A percentile compares a stretch with the other conserved stretches of the same genome.
These are phyloP conservation scores for Micrastur ruficollis DNA, from an alignment of 2,797 vertebrate species.

Conservation along the genomic window DNA sequence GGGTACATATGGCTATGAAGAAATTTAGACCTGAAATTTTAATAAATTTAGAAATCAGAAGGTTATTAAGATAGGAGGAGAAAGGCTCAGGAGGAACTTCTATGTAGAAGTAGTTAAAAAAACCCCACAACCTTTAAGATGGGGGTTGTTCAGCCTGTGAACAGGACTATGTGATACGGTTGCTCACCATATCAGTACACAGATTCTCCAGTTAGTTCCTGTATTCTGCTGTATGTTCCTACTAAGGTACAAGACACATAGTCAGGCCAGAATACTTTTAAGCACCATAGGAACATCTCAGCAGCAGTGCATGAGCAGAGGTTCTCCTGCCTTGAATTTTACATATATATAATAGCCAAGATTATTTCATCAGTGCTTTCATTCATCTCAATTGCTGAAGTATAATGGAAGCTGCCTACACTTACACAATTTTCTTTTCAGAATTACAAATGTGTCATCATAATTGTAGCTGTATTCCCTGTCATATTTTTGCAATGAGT, in stretches of 20 bases:
- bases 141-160: background rate
- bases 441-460: background rate
- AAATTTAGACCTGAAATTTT: background rate
- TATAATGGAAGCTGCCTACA: slow-evolving; percentile 11
- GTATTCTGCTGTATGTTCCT: background rate
- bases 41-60: background rate
- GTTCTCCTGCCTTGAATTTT: background rate
- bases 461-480: background rate
- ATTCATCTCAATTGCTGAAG: slow-evolving; percentile 7
- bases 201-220: background rate
- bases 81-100: background rate
- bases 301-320: background rate
- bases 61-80: background rate
- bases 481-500: background rate
- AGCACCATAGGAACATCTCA: background rate
- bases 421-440: slow-evolving; percentile 4
- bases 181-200: rapidly evolving
- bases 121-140: background rate
- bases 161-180: rapidly evolving
- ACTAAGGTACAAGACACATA: background rate
- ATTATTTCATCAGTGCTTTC: slow-evolving; percentile 32
- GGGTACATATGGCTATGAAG: background rate
- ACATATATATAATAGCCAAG: background rate
- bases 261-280: background rate
- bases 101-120: background rate